Base-by-base conservation (phyloP, 2,113 vertebrate species). In the Delphinapterus leucas region DNA sequence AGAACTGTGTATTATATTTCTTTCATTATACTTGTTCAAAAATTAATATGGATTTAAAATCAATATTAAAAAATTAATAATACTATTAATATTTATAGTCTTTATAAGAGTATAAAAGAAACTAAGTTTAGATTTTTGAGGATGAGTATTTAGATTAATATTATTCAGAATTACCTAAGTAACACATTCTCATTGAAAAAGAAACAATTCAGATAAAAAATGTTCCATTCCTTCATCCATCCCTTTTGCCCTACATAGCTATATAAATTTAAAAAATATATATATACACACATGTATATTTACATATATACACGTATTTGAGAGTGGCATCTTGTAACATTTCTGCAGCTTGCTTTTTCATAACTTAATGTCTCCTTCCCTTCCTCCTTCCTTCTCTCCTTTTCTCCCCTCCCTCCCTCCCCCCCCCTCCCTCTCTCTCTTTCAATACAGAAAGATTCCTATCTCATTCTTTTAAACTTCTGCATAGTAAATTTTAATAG, bases 11-110 rank as follows among this genome's bases (percentile, higher is more conserved):
- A 17, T 67, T 92, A 2, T 63, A 70, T 83, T 94, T 97, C 55
- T 85, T 92, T 88, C 55, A 76, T 83, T 80, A 58, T 90, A 84
- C 36, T 93, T 97, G 28, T 84, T 96, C 10, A 94, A 67, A 91
- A 89, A 95, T 65, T 77, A 87, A 12, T 93, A 86, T 11, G 47
- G 47, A 89, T 60, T 88, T 85, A 53, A 53, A 53, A 53, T 53
- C 53, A 53, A 53, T 53, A 53, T 53, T 17, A 17, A 53, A 53
- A 49, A 53, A 15, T 53, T 53, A 49, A 49, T 49, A 53, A 53
- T 53, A 53, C 53, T 53, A 17, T 53, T 53, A 53, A 53, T 53
- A 53, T 53, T 53, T 53, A 17, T 53, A 53, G 53, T 53, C 15
- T 53, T 53, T 53, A 53, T 53, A 53, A 53, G 41, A 93, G 47